A percentile compares a stretch with the other conserved stretches of the same genome.
phyloP scores from a whole-genome alignment of 2,797 vertebrate genomes.

The Hippocampus kuda region DNA sequence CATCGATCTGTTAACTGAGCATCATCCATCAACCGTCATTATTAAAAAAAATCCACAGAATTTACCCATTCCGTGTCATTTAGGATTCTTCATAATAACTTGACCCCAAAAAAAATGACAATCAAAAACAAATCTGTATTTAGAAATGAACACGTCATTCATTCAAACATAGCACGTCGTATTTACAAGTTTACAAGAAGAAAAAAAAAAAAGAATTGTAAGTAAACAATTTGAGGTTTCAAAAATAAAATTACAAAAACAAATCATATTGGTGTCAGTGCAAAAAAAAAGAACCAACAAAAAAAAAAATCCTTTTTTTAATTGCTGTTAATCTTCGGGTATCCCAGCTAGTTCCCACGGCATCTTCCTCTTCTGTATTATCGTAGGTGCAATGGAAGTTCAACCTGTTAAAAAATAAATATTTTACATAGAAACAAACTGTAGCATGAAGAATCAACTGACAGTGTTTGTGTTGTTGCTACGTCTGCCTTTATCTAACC shows the following conservation, averaged over 20 bases:
- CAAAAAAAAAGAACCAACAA: slow-evolving; percentile 17
- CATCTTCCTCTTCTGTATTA: slow-evolving; percentile 21
- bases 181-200: slow-evolving; percentile 66
- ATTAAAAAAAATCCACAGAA: background rate
- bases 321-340: slow-evolving; percentile 13
- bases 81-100: background rate
- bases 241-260: slow-evolving; percentile 27
- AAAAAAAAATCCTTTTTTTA: slow-evolving; percentile 1
- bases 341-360: slow-evolving; percentile 11
- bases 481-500: slow-evolving; percentile 52
- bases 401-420: slow-evolving; percentile 37
- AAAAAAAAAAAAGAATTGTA: slow-evolving; percentile 38
- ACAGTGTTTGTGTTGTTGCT: slow-evolving; percentile 22
- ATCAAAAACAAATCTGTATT: slow-evolving; percentile 43
- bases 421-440: background rate
- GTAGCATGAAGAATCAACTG: background rate
- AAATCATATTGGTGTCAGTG: slow-evolving; percentile 34
- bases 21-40: background rate
- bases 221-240: slow-evolving; percentile 9
- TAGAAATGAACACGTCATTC: slow-evolving; percentile 31
- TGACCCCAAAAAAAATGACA: slow-evolving; percentile 7
- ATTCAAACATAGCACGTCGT: slow-evolving; percentile 40
- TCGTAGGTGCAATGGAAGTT: slow-evolving; percentile 49
- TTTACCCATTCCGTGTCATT: background rate
- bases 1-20: background rate